Evolutionary conservation across 2,888 invertebrate genomes (phyloP).

Genomic region (Microctonus hyperodae): DNA sequence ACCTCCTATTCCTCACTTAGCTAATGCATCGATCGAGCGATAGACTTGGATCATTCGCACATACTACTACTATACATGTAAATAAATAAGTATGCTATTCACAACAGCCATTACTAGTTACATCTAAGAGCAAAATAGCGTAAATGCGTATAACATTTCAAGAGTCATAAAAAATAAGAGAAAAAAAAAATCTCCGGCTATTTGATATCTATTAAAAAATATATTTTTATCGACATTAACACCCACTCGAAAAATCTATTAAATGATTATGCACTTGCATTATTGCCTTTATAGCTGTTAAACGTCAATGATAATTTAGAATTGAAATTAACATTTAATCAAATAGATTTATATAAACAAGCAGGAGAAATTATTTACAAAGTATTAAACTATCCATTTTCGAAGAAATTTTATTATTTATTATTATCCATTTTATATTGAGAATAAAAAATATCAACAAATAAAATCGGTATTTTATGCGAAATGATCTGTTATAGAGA

Average conservation of each 20-base stretch:
- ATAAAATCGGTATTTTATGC: background rate
- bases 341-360: too few species aligned
- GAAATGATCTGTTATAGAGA: background rate
- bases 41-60: conserved; percentile 8
- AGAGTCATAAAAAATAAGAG: background rate
- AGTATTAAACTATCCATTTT: background rate
- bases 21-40: conserved; percentile 17
- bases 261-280: background rate
- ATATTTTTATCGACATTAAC: background rate
- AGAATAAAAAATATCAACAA: background rate
- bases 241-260: background rate
- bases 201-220: background rate
- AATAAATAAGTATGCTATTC: background rate
- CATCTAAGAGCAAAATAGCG: background rate
- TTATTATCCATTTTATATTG: background rate
- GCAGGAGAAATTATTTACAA: too few species aligned
- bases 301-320: background rate
- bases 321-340: background rate
- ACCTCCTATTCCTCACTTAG: conserved; percentile 5
- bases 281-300: background rate
- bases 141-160: background rate
- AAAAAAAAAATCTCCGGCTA: background rate
- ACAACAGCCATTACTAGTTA: background rate
- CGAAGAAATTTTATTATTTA: background rate
- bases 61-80: background rate